phyloP scores from a whole-genome alignment of 2,113 vertebrate genomes.

The Peromyscus maniculatus region DNA sequence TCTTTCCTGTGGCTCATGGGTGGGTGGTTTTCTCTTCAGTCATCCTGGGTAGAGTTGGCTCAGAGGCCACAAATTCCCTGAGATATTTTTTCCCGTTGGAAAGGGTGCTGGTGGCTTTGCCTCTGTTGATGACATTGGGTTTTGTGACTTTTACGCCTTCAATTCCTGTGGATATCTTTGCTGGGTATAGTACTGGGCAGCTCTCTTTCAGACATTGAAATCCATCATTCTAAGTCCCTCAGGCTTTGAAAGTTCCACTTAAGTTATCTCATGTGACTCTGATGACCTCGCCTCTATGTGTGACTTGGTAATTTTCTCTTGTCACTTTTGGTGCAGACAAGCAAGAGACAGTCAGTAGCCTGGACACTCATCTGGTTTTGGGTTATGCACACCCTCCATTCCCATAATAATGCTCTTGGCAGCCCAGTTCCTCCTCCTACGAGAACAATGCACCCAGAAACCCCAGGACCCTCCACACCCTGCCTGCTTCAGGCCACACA shows the following conservation, averaged over 20 bases:
- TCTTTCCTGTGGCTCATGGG: background rate
- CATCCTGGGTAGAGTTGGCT: background rate
- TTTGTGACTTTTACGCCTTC: background rate
- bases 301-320: background rate
- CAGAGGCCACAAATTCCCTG: background rate
- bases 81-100: background rate
- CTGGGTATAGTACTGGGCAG: background rate
- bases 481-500: background rate
- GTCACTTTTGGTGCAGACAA: background rate
- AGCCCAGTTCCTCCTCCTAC: background rate
- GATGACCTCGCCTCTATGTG: background rate
- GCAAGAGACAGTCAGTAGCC: background rate
- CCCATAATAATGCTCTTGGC: background rate
- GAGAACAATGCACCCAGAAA: background rate
- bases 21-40: background rate
- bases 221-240: background rate
- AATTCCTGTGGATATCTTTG: background rate
- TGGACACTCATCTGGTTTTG: background rate
- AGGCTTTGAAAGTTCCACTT: background rate
- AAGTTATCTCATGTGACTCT: background rate
- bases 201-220: background rate
- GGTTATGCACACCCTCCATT: background rate
- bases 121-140: background rate
- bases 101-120: background rate
- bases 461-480: background rate